These are phyloP conservation scores for Cromileptes altivelis DNA, from an alignment of 2,113 vertebrate genomes.

Conservation along the genomic window DNA sequence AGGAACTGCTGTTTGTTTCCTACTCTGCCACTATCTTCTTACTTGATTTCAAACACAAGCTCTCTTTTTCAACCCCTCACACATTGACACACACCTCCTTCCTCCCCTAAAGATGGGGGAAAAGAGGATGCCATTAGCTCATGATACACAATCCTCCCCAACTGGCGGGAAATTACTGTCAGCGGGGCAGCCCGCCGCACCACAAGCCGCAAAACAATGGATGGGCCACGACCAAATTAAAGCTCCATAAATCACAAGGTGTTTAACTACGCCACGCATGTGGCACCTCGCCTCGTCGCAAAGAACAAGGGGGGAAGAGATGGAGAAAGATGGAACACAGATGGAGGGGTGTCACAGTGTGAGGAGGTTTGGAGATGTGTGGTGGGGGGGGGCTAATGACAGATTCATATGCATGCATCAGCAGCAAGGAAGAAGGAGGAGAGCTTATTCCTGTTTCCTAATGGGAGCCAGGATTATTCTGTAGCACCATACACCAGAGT, in stretches of 20 bases:
- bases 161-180: conserved; percentile 82
- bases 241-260: conserved; percentile 82
- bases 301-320: conserved; percentile 29
- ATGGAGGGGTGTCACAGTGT: conserved; percentile 49
- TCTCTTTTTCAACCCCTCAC: conserved; percentile 34
- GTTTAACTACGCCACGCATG: conserved; percentile 71
- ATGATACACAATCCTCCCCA: conserved; percentile 82
- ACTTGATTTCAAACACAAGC: conserved; percentile 57
- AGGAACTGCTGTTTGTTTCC: conserved; percentile 81
- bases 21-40: conserved; percentile 58
- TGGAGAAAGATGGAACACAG: conserved; percentile 33
- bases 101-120: conserved; percentile 73
- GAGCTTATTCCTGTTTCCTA: conserved; percentile 18
- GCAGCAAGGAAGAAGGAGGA: conserved; percentile 15
- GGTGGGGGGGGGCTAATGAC: conserved; percentile 47
- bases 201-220: conserved; percentile 72
- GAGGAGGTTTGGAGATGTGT: conserved; percentile 24
- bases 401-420: conserved; percentile 54
- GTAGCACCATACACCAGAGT: background rate
- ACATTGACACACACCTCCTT: conserved; percentile 36
- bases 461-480: conserved; percentile 31
- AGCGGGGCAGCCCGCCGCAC: conserved; percentile 73
- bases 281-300: conserved; percentile 41
- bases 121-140: conserved; percentile 75
- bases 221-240: conserved; percentile 79